A percentile compares a stretch with the other conserved stretches of the same genome.
Conservation (phyloP, 2,888 invertebrate species). For the Eupithecia pulchellata region DNA sequence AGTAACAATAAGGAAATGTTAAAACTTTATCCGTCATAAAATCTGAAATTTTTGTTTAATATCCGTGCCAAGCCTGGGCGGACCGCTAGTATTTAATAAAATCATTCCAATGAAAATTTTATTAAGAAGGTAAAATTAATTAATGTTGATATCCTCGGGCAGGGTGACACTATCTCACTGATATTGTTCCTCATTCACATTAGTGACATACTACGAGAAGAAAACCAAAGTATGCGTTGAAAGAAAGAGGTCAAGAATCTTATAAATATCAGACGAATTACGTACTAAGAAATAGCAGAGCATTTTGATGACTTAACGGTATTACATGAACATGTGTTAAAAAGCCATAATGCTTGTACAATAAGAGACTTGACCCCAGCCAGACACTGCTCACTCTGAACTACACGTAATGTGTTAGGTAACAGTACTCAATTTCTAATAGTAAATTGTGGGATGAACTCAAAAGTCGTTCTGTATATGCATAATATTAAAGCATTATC, state of each 20-base stretch:
- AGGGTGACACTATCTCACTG: not conserved
- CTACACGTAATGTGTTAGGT: slow-evolving; percentile 25
- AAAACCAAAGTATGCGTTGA: not conserved
- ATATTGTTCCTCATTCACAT: slow-evolving; percentile 2
- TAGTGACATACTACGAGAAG: not conserved
- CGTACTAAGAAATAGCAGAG: slow-evolving; percentile 15
- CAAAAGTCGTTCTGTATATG: not conserved
- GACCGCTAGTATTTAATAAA: no score
- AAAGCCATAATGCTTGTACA: slow-evolving; percentile 21
- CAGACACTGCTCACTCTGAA: slow-evolving; percentile 21
- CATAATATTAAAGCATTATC: not conserved
- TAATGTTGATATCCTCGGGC: not conserved
- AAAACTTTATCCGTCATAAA: no score
- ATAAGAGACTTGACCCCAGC: slow-evolving; percentile 26
- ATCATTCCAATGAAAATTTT: not conserved
- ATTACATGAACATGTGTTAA: slow-evolving; percentile 19
- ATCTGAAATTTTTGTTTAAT: no score
- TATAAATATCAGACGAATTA: slow-evolving; percentile 4
- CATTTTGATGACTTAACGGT: slow-evolving; percentile 19
- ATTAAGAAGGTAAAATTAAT: not conserved
- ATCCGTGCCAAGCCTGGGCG: no score
- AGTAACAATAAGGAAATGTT: no score
- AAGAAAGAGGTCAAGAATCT: slow-evolving; percentile 8
- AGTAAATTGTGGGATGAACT: not conserved
- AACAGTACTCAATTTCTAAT: slow-evolving; percentile 20